Conservation (phyloP, 2,113 vertebrate genomes). For the Shinisaurus crocodilurus region DNA sequence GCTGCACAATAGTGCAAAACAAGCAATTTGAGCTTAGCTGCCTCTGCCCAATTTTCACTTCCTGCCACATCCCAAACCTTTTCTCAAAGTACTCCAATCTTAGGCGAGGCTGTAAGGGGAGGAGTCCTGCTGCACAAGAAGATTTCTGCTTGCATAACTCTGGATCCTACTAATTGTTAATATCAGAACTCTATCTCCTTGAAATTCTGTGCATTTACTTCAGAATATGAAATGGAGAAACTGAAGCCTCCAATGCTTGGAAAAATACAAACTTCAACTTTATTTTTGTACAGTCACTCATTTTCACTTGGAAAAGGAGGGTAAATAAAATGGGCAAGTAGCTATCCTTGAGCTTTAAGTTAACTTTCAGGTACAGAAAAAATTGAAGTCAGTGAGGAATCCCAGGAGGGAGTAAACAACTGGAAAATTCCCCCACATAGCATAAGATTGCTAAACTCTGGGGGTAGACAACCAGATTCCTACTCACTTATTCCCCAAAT, state of each 20-base stretch:
- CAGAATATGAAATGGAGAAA: background rate
- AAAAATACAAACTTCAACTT: background rate
- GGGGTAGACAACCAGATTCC: too few species aligned
- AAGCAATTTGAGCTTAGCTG: background rate
- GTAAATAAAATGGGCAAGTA: background rate
- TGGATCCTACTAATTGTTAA: background rate
- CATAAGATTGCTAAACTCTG: background rate
- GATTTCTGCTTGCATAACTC: background rate
- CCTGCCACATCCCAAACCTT: background rate
- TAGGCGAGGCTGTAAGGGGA: background rate
- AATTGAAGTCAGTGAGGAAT: too few species aligned
- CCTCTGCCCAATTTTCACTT: background rate
- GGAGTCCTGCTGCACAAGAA: background rate
- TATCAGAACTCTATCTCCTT: background rate
- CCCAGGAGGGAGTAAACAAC: background rate
- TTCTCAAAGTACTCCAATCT: background rate
- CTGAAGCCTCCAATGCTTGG: background rate
- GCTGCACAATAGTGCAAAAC: background rate
- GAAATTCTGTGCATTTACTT: background rate
- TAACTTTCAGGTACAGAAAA: background rate
- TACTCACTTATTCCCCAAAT: too few species aligned
- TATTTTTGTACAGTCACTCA: too few species aligned
- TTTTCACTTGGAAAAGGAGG: background rate
- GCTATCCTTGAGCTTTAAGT: background rate
- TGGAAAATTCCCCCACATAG: background rate